Base-by-base conservation (phyloP, 2,888 invertebrate genomes). In the Opisthograptis luteolata region DNA sequence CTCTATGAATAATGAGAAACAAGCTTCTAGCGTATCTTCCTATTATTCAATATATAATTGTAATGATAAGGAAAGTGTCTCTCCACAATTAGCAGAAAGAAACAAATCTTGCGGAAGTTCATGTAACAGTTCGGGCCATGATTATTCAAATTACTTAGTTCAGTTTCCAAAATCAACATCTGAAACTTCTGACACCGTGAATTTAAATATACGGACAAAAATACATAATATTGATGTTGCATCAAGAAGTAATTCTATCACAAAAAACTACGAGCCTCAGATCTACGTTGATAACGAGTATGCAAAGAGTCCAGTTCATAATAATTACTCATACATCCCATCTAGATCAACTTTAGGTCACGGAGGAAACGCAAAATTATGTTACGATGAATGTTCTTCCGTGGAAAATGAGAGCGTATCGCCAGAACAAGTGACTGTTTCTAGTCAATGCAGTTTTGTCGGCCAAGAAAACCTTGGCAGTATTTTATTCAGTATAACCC, bases 71-170 rank as follows among this genome's bases (percentile, higher is more conserved):
- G 24, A 40, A 5, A 52, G 39, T 10, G 22, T 40, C 0, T 30
- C 35, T 5, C 36, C 30, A n/a, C 17, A 44, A 9, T 42, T 31
- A 8, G 15, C 13, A 10, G 28, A 25, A n/a, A 47, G 41, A 34
- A 45, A 42, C 3, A 57, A 50, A 32, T 59, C 51, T 3, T 43
- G 15, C 28, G 42, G 57, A 45, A 60, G 56, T 45, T 68, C 57
- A 12, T 60, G 54, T 42, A 54, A 66, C 25, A 63, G 58, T 12
- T 65, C 60, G 8, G 45, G 54, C 5, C 40, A 61, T 30, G 59
- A 62, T 17, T 25, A 53, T 43, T 42, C 60, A n/a, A 55, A 56
- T 36, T 60, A 64, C 53, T 43, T 60, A 5, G 52, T 57, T 34
- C 34, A 43, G 8, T 59, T 60, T 24, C 59, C 60, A 31, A 62